Evolutionary conservation across 2,797 vertebrate genomes (phyloP).

Genomic region (Podargus strigoides): DNA sequence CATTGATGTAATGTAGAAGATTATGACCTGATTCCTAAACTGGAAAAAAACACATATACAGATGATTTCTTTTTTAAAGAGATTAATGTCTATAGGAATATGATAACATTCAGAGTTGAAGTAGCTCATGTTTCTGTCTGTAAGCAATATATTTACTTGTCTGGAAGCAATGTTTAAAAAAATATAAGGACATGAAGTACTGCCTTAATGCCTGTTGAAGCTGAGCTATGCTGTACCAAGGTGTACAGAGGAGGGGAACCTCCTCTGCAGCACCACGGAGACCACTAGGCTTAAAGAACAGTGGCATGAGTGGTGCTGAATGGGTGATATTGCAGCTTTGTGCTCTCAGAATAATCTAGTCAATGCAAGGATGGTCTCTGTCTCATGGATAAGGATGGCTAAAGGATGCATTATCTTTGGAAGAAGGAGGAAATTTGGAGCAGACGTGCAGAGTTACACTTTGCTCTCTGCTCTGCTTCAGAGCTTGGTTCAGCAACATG

Average conservation of each 20-base stretch:
- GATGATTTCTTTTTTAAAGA: not conserved
- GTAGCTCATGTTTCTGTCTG: not conserved
- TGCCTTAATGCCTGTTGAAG: not conserved
- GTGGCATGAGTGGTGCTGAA: not conserved
- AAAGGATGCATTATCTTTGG: not conserved
- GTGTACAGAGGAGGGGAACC: not conserved
- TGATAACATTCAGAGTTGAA: not conserved
- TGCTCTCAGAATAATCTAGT: fast-evolving
- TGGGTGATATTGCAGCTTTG: not conserved
- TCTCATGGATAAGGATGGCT: not conserved
- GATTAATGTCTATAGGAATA: not conserved
- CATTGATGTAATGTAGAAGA: not conserved
- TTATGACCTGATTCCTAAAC: not conserved
- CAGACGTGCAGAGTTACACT: not conserved
- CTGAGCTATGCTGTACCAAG: not conserved
- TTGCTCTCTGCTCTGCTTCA: not conserved
- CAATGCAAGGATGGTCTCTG: not conserved
- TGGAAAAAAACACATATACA: not conserved
- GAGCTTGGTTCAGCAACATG: not conserved
- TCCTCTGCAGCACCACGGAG: not conserved
- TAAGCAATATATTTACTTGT: not conserved
- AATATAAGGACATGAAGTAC: not conserved
- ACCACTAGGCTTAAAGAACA: not conserved
- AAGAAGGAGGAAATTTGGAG: not conserved
- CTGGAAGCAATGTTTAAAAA: not conserved